Base-by-base conservation (phyloP, 1,140 invertebrate species). In the Zophobas atratus region DNA sequence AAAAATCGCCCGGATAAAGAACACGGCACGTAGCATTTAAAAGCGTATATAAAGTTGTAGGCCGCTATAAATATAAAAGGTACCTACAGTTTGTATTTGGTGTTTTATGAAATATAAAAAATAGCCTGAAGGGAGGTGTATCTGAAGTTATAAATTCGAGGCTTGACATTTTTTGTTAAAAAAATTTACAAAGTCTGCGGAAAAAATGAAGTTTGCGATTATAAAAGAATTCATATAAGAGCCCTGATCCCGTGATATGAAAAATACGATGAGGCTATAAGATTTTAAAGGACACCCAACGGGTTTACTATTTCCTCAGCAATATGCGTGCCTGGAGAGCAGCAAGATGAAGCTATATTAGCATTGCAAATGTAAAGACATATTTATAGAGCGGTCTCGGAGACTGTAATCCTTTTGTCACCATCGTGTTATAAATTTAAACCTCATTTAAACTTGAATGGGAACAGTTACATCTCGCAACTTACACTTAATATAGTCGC, bases 271-370 rank as follows among this genome's bases (percentile, higher is more conserved):
- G 67, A 51, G 34, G 51, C 49, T 70, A 73, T 76, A 76, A 76
- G 78, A 79, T 79, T 79, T 79, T 79, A 79, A 79, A 77, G 76
- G 78, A 67, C 74, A 77, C 78, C 78, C 74, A 72, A 51, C 60
- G 74, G 78, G 56, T 79, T 73, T 63, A 75, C 41, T 60, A 67
- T 74, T 67, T 74, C 71, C 34, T 34, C 70, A 63, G 70, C 77
- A 75, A 75, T 77, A 79, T 79, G 75, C 75, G 70, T 79, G 70
- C 70, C 67, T 56, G 53, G 74, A 79, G 63, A 79, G 75, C 71
- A 63, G 56, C 74, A 73, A 79, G 75, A 77, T 77, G 78, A 76
- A 73, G 67, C 51, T 60, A 76, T 70, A 79, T 79, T 79, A 79
- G 78, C 60, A 79, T 73, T 79, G 78, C 78, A 79, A 79, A 79